Base-by-base conservation (phyloP, 2,888 invertebrate species). In the Lypha dubia region DNA sequence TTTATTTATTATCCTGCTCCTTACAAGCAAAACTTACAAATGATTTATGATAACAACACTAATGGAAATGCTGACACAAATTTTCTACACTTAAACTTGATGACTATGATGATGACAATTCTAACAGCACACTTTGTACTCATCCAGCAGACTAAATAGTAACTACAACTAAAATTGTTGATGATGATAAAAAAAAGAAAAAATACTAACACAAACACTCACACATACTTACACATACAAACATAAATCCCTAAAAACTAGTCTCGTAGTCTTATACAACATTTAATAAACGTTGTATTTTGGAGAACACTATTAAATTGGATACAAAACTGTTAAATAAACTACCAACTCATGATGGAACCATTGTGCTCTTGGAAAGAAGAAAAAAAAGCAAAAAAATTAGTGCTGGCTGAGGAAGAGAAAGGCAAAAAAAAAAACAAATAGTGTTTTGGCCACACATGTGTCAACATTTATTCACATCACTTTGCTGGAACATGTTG, bases 391-490 rank as follows among this genome's bases (percentile, higher is more conserved):
- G 8, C 15, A 28, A 68, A 65, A 46, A 13, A n/a, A n/a, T n/a
- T n/a, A n/a, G n/a, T 63, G 7, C 28, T 60, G 35, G 17, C 51
- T 53, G 15, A 56, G 51, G 7, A 58, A 76, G 13, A 56, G 41
- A 62, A 70, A 22, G 70, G 79, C 51, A 35, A 32, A 17, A 41
- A 44, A 51, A 56, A 32, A 62, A 68, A 67, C 79, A 60, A 70
- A 22, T 70, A 84, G 51, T 68, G 65, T 81, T 84, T 81, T 81
- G 84, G 84, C 84, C 84, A 84, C 84, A 84, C 84, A 88, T 87
- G 89, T 88, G 89, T 88, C 89, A 89, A 88, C 88, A 88, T 88
- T 88, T 87, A 88, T 89, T 87, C 87, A 87, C 88, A 88, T 89
- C 89, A 88, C 88, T 88, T 88, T 87, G 84, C 85, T 84, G 86